These are phyloP conservation scores for Macaria notata DNA, from an alignment of 2,888 invertebrate genomes.

Conservation along the genomic window DNA sequence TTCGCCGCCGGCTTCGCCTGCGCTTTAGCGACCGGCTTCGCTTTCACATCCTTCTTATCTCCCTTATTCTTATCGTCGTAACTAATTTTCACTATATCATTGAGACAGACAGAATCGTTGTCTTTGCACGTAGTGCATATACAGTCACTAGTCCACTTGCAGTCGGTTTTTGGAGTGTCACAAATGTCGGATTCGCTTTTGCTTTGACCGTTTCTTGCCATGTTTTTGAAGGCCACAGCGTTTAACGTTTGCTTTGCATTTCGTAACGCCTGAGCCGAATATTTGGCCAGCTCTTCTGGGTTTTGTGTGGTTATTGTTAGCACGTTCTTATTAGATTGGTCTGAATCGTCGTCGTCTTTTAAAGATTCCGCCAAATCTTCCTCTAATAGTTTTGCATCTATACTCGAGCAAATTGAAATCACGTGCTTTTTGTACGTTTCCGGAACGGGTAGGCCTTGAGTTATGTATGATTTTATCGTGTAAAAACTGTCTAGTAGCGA, in stretches of 20 bases:
- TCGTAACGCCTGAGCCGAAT: slow-evolving; percentile 65
- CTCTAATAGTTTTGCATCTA: slow-evolving; percentile 64
- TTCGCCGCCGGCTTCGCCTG: slow-evolving; percentile 55
- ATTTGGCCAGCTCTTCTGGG: slow-evolving; percentile 65
- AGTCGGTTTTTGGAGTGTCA: slow-evolving; percentile 65
- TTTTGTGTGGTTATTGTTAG: slow-evolving; percentile 49
- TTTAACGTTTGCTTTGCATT: slow-evolving; percentile 70
- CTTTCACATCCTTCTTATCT: slow-evolving; percentile 41
- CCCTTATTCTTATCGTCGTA: slow-evolving; percentile 46
- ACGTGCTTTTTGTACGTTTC: slow-evolving; percentile 72
- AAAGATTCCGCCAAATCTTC: slow-evolving; percentile 58
- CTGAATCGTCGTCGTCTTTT: slow-evolving; percentile 36
- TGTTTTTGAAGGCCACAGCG: slow-evolving; percentile 65
- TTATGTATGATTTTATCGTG: slow-evolving; percentile 68
- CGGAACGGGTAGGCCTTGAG: slow-evolving; percentile 65
- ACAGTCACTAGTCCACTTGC: slow-evolving; percentile 74
- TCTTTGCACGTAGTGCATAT: slow-evolving; percentile 60
- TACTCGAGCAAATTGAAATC: slow-evolving; percentile 65
- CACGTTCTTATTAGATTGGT: slow-evolving; percentile 29
- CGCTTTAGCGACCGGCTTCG: slow-evolving; percentile 42
- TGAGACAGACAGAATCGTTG: slow-evolving; percentile 49
- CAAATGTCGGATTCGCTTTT: slow-evolving; percentile 68
- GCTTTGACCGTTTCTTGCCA: slow-evolving; percentile 59
- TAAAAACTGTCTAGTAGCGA: slow-evolving; percentile 67
- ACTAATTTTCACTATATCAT: slow-evolving; percentile 58